phyloP scores from a whole-genome alignment of 2,888 invertebrate species.

The Smittia sp. region DNA sequence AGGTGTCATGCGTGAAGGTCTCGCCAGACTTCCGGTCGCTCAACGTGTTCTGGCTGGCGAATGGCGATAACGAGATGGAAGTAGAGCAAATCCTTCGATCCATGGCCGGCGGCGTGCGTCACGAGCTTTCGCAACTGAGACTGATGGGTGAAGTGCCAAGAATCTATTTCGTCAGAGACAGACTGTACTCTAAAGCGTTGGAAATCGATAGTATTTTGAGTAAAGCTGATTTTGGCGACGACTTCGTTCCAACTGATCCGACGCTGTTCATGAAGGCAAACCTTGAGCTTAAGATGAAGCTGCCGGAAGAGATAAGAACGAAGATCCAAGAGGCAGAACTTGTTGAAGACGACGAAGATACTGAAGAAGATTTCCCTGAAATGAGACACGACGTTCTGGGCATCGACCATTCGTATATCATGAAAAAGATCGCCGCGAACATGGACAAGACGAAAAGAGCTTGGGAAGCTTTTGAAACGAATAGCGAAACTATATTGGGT shows the following conservation, averaged over 20 bases:
- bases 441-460: constrained; percentile 58
- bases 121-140: constrained; percentile 69
- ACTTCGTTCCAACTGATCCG: constrained; percentile 57
- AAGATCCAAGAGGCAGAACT: constrained; percentile 42
- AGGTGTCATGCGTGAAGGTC: constrained; percentile 66
- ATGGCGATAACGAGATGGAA: constrained; percentile 56
- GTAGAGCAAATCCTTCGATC: constrained; percentile 58
- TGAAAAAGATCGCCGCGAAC: constrained; percentile 58
- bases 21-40: constrained; percentile 64
- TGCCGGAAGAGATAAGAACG: constrained; percentile 36
- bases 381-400: constrained; percentile 73
- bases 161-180: constrained; percentile 72
- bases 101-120: constrained; percentile 62
- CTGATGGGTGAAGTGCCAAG: constrained; percentile 74
- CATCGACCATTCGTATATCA: constrained; percentile 64
- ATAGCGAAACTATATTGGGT: background rate
- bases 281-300: constrained; percentile 7
- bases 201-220: constrained; percentile 63
- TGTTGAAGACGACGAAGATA: constrained; percentile 44
- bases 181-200: constrained; percentile 55
- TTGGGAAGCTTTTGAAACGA: constrained; percentile 52
- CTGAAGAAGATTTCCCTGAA: constrained; percentile 58
- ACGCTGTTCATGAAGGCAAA: constrained; percentile 30
- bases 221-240: constrained; percentile 63
- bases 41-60: constrained; percentile 71